These are phyloP conservation scores for Liodrosophila aerea DNA, from an alignment of 2,888 invertebrate species.

Conservation along the genomic window DNA sequence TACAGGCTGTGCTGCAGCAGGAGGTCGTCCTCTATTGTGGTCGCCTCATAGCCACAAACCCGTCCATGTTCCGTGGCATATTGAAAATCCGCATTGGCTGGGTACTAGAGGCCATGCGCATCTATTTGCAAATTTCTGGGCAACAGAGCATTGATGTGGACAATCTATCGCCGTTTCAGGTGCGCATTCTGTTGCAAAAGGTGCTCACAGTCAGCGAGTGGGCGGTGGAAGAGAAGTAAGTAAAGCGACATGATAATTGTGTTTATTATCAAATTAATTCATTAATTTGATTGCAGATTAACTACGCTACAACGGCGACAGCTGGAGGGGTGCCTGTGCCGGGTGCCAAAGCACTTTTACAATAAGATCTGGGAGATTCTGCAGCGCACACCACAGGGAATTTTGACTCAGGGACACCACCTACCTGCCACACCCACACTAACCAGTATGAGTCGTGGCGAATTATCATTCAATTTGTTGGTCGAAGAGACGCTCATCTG, in stretches of 20 bases:
- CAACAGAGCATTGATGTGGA: conserved; percentile 86
- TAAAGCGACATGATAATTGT: background rate
- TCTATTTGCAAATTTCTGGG: conserved; percentile 88
- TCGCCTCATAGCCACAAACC: conserved; percentile 94
- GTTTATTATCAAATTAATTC: conserved; percentile 1
- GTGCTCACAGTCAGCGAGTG: conserved; percentile 93
- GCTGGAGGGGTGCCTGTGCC: conserved; percentile 96
- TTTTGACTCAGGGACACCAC: conserved; percentile 91
- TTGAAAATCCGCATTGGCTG: conserved; percentile 92
- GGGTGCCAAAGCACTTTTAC: conserved; percentile 97
- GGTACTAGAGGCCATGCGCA: conserved; percentile 93
- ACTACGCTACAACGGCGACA: conserved; percentile 93
- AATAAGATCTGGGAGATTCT: conserved; percentile 98
- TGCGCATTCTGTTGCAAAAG: conserved; percentile 91
- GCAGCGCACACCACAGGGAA: conserved; percentile 93
- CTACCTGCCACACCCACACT: conserved; percentile 97
- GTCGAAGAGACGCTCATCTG: conserved; percentile 92
- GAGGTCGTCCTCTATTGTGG: conserved; percentile 97
- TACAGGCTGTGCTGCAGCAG: conserved; percentile 86
- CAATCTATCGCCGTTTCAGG: conserved; percentile 93
- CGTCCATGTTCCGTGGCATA: conserved; percentile 97
- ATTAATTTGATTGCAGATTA: conserved; percentile 85
- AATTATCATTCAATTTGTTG: conserved; percentile 95
- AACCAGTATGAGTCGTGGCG: conserved; percentile 98
- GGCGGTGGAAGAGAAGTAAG: conserved; percentile 88